Conservation (phyloP, 1,140 invertebrate species). For the Leptoteleia sp. region DNA sequence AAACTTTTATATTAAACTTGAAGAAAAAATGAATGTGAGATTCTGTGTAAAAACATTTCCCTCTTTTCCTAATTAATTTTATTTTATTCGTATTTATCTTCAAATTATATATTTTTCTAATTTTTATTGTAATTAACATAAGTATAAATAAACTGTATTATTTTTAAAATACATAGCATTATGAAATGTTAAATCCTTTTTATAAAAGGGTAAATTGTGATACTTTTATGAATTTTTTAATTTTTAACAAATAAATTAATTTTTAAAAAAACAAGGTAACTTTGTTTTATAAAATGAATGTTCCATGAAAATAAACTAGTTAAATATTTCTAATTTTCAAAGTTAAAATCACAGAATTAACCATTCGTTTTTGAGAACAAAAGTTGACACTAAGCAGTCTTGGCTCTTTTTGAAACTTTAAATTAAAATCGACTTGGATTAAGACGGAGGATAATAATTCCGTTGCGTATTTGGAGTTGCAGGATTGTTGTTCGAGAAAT, state of each 20-base stretch:
- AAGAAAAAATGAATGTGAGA: conserved; percentile 11
- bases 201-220: too few species aligned
- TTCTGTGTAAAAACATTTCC: background rate
- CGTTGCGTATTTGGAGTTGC: conserved; percentile 69
- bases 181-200: too few species aligned
- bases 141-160: too few species aligned
- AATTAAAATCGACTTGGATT: conserved; percentile 42
- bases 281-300: too few species aligned
- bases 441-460: conserved; percentile 75
- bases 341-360: background rate
- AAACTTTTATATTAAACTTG: background rate
- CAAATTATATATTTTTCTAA: too few species aligned
- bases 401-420: conserved; percentile 9
- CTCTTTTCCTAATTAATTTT: background rate
- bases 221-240: too few species aligned
- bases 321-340: background rate
- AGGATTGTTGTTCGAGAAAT: conserved; percentile 72
- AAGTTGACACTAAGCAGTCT: conserved; percentile 34
- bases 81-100: too few species aligned
- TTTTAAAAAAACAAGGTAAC: too few species aligned
- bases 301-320: too few species aligned
- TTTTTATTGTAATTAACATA: too few species aligned
- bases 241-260: too few species aligned
- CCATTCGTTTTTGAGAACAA: conserved; percentile 19
- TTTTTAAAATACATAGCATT: too few species aligned